Evolutionary conservation across 2,888 invertebrate genomes (phyloP).

Genomic region (Cyaniris semiargus): DNA sequence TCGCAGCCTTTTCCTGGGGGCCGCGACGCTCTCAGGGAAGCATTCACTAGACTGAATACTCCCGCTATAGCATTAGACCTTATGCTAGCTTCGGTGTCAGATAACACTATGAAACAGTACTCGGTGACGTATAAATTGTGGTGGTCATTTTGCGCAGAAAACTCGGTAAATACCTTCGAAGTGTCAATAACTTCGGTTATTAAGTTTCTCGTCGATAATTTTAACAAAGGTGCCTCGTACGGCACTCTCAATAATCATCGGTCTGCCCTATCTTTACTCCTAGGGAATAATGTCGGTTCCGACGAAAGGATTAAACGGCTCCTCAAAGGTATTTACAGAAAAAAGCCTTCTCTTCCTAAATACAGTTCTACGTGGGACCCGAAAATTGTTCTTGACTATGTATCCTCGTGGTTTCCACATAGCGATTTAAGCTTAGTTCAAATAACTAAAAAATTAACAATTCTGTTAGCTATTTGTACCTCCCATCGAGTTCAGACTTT

Average conservation of each 20-base stretch:
- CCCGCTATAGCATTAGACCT: slow-evolving; percentile 29
- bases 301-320: slow-evolving; percentile 10
- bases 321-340: slow-evolving; percentile 6
- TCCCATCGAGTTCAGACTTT: slow-evolving; percentile 12
- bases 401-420: slow-evolving; percentile 28
- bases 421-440: slow-evolving; percentile 29
- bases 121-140: slow-evolving; percentile 37
- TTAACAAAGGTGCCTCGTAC: slow-evolving; percentile 39
- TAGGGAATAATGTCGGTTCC: slow-evolving; percentile 24
- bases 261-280: slow-evolving; percentile 39
- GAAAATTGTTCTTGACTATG: neutral
- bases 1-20: neutral
- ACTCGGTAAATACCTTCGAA: neutral
- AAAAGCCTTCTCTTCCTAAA: neutral
- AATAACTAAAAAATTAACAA: slow-evolving; percentile 33
- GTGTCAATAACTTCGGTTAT: neutral
- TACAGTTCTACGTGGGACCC: neutral
- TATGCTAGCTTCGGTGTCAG: slow-evolving; percentile 40
- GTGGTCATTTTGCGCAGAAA: slow-evolving; percentile 36
- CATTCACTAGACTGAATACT: neutral
- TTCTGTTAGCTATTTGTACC: slow-evolving; percentile 8
- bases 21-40: neutral
- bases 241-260: slow-evolving; percentile 39
- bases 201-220: slow-evolving; percentile 36
- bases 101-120: slow-evolving; percentile 39